Evolutionary conservation across 2,113 vertebrate species (phyloP).

Genomic region (Orthonyx spaldingii): DNA sequence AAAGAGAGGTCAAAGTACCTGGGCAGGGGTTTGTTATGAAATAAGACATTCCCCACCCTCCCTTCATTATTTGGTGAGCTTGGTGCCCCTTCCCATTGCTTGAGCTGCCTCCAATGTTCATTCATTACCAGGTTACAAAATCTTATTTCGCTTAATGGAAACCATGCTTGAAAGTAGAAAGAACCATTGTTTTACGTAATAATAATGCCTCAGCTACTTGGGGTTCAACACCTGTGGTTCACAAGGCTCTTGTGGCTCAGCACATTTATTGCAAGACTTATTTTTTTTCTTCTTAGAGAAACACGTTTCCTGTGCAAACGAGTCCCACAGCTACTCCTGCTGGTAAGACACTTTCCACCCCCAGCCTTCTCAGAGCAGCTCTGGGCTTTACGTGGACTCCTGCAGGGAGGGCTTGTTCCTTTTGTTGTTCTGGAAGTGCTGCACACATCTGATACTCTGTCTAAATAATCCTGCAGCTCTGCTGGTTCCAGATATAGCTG

Average conservation of each 20-base stretch:
- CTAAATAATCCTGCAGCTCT: not conserved
- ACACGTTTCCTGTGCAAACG: not conserved
- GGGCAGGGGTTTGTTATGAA: not conserved
- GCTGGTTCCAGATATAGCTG: conserved; percentile 27
- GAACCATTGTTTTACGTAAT: not conserved
- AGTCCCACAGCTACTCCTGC: conserved; percentile 3
- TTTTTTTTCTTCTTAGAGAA: not conserved
- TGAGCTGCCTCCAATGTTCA: not conserved
- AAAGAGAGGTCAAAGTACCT: not conserved
- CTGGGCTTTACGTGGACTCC: not conserved
- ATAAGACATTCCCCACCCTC: fast-evolving
- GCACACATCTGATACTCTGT: not conserved
- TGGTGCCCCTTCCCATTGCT: not conserved
- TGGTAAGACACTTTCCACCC: not conserved
- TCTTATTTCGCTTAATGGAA: not conserved
- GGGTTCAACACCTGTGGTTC: not conserved
- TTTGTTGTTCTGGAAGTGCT: not conserved
- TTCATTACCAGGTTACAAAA: not conserved
- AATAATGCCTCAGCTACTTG: not conserved
- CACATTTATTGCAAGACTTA: not conserved
- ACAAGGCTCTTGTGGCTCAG: not conserved
- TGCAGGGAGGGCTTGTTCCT: not conserved
- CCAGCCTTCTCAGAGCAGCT: not conserved
- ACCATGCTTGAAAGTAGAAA: not conserved
- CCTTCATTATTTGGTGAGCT: not conserved